Base-by-base conservation (phyloP, 2,888 invertebrate genomes). In the Athetis lepigone region DNA sequence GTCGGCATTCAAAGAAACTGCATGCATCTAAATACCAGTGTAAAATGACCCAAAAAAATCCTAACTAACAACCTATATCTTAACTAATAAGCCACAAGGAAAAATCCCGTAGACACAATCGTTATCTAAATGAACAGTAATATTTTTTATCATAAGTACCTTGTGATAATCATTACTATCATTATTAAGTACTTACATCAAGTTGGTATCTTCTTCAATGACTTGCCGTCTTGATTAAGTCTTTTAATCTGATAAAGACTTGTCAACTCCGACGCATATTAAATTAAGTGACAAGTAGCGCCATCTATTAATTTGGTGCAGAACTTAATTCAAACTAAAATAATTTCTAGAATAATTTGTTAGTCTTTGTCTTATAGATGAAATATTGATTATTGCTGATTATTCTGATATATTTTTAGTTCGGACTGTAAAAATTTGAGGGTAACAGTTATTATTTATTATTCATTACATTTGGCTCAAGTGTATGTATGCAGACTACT, bases 241-340 rank as follows among this genome's bases (percentile, higher is more conserved):
- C 33, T 36, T 36, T 36, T 19, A 4, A 62, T 23, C 39, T 46
- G 45, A 64, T 56, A 59, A 55, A 71, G 45, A 45, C 40, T 69
- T 74, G 9, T 75, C 56, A 43, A 54, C 36, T 37, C 59, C 61
- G 65, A 61, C 58, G 66, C 60, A 63, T 59, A 65, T 47, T 68
- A 70, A 73, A 63, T 47, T 65, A 33, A 69, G 50, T 65, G 37
- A 69, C 62, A 63, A 67, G 68, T 62, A 79, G 70, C 82, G 82
- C 82, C 82, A 83, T 82, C 82, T 82, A 46, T 79, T 72, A 57
- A 63, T 61, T 65, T 36, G 23, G 39, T 47, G 23, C 18, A 46
- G 82, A 82, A 82, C 82, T 82, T 71, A 67, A 65, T 65, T 68
- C 23, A 40, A 36, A 50, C 2, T 54, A 49, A 21, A 63, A 57